phyloP scores from a whole-genome alignment of 2,888 invertebrate species.

The Nomada fabriciana region DNA sequence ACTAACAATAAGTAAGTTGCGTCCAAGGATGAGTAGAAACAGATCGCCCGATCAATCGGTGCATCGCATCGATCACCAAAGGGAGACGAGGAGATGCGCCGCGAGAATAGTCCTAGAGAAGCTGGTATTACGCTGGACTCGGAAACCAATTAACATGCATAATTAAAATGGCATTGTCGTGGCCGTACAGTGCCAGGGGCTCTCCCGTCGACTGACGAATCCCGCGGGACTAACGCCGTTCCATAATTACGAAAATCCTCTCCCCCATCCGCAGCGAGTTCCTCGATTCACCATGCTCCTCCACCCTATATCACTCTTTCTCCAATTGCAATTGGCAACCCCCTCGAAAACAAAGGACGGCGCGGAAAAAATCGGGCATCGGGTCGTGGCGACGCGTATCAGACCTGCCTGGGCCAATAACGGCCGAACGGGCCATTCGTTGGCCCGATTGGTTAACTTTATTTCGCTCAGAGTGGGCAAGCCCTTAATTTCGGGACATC shows the following conservation, averaged over 20 bases:
- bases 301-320: slow-evolving; percentile 57
- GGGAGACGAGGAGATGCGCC: slow-evolving; percentile 44
- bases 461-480: slow-evolving; percentile 75
- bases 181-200: slow-evolving; percentile 72
- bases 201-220: slow-evolving; percentile 76
- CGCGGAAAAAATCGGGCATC: slow-evolving; percentile 71
- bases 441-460: slow-evolving; percentile 80
- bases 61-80: slow-evolving; percentile 51
- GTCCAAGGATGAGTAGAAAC: not conserved
- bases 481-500: slow-evolving; percentile 80
- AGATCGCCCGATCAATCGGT: slow-evolving; percentile 39
- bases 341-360: slow-evolving; percentile 43
- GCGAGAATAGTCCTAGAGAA: slow-evolving; percentile 76
- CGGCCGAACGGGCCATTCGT: slow-evolving; percentile 69
- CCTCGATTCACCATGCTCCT: slow-evolving; percentile 30
- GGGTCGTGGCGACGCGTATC: slow-evolving; percentile 67
- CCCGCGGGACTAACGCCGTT: slow-evolving; percentile 77
- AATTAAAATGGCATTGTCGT: slow-evolving; percentile 82
- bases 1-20: no score
- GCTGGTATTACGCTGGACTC: slow-evolving; percentile 75
- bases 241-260: slow-evolving; percentile 78
- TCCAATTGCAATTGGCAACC: slow-evolving; percentile 62
- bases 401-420: slow-evolving; percentile 71
- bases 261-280: slow-evolving; percentile 51
- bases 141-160: slow-evolving; percentile 81